Conservation (phyloP, 2,113 vertebrate species). For the Rynchops niger region DNA sequence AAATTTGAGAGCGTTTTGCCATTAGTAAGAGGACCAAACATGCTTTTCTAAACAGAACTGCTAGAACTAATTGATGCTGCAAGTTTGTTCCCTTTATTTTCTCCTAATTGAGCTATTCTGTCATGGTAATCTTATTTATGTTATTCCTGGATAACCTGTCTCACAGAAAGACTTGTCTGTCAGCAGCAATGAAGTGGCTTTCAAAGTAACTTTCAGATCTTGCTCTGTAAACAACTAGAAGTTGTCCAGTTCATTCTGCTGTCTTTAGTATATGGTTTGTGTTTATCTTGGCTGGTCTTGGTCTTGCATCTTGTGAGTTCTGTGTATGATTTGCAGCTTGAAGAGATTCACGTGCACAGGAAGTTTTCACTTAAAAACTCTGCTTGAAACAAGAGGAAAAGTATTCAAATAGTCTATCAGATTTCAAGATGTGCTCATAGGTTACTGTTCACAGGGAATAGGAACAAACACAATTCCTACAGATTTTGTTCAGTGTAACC, state of each 20-base stretch:
- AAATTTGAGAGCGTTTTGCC: background rate
- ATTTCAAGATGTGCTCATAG: background rate
- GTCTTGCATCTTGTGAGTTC: background rate
- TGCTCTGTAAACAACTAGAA: background rate
- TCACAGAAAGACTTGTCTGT: background rate
- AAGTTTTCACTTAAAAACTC: background rate
- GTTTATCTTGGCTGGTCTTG: background rate
- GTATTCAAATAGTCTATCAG: background rate
- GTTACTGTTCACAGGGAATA: background rate
- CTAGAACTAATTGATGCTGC: background rate
- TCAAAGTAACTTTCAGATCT: background rate
- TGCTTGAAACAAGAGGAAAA: background rate
- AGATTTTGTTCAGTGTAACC: background rate
- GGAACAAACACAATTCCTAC: background rate
- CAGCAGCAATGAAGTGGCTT: background rate
- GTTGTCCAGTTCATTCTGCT: background rate
- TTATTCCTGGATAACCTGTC: background rate
- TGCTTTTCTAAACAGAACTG: background rate
- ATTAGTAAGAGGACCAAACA: background rate
- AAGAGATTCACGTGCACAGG: background rate
- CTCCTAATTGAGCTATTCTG: background rate
- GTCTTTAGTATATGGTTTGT: background rate
- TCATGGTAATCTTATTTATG: background rate
- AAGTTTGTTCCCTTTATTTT: background rate
- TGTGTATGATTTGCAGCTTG: background rate